Conservation (phyloP, 2,888 invertebrate genomes). For the Neoascia interrupta region DNA sequence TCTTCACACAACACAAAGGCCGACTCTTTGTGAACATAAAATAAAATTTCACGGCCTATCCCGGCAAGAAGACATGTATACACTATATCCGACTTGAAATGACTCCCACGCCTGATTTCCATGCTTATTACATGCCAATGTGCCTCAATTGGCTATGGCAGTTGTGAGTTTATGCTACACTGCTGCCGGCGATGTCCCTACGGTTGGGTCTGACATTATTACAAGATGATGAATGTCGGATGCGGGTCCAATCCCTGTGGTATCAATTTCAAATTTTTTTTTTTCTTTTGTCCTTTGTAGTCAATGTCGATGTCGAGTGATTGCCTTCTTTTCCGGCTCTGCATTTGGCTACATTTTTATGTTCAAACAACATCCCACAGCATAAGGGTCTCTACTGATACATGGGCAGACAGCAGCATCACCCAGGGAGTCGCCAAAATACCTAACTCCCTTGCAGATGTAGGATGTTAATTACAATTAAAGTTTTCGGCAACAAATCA, state of each 20-base stretch:
- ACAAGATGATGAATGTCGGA: slow-evolving; percentile 58
- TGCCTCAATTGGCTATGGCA: slow-evolving; percentile 40
- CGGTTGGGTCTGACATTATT: slow-evolving; percentile 53
- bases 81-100: slow-evolving; percentile 17
- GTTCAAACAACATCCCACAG: no score
- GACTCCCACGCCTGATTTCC: slow-evolving; percentile 61
- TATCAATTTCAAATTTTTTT: slow-evolving; percentile 33
- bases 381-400: no score
- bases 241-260: slow-evolving; percentile 55
- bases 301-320: slow-evolving; percentile 8
- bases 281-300: slow-evolving; percentile 13
- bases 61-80: no score
- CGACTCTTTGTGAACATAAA: slow-evolving; percentile 8
- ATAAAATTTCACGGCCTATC: slow-evolving; percentile 32
- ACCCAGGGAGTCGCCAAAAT: no score
- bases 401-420: no score
- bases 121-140: slow-evolving; percentile 44
- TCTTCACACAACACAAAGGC: not conserved
- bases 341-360: not conserved
- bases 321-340: not conserved
- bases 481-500: slow-evolving; percentile 32
- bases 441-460: no score
- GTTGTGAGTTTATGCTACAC: slow-evolving; percentile 6
- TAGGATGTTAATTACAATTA: no score
- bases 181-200: slow-evolving; percentile 34